These are phyloP conservation scores for Leptopilina myrica DNA, from an alignment of 2,888 invertebrate genomes.

Conservation along the genomic window DNA sequence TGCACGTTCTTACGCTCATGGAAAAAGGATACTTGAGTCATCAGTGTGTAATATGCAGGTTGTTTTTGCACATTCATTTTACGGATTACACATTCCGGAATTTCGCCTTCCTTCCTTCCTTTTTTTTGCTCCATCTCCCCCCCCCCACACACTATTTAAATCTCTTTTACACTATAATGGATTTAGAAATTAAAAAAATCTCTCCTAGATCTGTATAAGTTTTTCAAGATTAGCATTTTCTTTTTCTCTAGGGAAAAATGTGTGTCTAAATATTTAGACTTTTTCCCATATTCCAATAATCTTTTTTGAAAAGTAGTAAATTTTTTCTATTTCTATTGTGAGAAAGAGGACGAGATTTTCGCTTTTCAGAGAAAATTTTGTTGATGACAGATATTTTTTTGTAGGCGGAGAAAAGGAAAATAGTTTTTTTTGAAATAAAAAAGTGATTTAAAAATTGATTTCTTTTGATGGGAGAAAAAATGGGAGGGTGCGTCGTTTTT, in stretches of 20 bases:
- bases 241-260: no score
- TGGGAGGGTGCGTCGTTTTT: background rate
- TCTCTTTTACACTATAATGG: background rate
- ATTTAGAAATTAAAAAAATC: no score
- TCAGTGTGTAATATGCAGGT: constrained; percentile 20
- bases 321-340: no score
- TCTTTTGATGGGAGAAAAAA: background rate
- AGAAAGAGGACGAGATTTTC: no score
- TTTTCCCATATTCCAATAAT: no score
- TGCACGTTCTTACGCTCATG: constrained; percentile 4
- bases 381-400: background rate
- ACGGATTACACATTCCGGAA: constrained; percentile 17
- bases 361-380: no score
- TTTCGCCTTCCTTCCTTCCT: background rate
- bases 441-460: constrained; percentile 3
- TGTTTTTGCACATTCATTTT: constrained; percentile 6
- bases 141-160: no score
- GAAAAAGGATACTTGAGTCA: constrained; percentile 9
- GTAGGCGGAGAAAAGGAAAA: background rate
- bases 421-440: background rate
- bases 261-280: no score
- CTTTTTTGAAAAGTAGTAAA: no score
- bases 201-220: no score
- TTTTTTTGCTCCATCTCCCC: background rate
- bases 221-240: no score